phyloP scores from a whole-genome alignment of 2,113 vertebrate species.

The Serilophus lunatus region DNA sequence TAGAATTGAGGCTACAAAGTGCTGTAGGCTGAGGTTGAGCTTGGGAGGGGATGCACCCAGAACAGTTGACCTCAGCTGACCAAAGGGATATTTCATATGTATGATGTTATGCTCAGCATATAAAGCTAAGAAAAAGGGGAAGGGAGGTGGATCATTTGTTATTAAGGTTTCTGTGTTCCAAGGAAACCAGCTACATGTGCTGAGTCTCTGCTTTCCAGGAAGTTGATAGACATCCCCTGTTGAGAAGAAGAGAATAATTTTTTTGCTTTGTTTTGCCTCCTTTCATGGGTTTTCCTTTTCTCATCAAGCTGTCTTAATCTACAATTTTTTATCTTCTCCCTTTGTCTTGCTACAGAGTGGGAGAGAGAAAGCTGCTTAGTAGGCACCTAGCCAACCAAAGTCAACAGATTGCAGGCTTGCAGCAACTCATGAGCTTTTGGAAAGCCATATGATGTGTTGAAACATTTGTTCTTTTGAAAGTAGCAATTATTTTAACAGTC shows the following conservation, averaged over 20 bases:
- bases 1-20: not conserved
- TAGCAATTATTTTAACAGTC: not conserved
- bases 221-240: fast-evolving
- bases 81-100: not conserved
- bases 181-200: fast-evolving
- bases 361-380: not conserved
- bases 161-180: not conserved
- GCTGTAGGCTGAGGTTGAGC: not conserved
- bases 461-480: not conserved
- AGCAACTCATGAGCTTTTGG: not conserved
- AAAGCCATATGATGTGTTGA: not conserved
- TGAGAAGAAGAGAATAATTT: not conserved
- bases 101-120: not conserved
- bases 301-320: not conserved
- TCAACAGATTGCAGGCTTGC: not conserved
- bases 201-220: not conserved
- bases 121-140: not conserved
- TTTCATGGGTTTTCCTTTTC: not conserved
- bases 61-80: not conserved
- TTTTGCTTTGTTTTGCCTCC: not conserved
- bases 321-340: not conserved
- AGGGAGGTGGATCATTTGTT: fast-evolving
- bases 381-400: not conserved
- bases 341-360: too few species aligned
- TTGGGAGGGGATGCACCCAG: not conserved